Evolutionary conservation across 2,113 vertebrate species (phyloP).

Genomic region (Chamaea fasciata): DNA sequence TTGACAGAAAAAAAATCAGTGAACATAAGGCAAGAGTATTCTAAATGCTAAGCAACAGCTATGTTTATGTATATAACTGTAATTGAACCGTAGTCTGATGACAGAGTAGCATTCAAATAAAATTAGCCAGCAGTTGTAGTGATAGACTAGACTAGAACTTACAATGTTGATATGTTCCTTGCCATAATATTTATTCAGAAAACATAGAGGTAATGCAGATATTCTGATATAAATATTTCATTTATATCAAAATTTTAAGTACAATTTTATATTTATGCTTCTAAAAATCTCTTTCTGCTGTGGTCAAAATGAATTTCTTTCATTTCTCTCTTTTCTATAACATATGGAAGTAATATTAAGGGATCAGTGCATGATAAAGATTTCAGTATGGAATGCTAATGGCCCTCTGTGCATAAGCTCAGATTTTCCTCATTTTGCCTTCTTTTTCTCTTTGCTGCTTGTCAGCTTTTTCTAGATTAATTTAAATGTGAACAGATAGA

Average conservation of each 20-base stretch:
- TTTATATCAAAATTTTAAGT: neutral
- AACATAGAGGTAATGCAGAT: neutral
- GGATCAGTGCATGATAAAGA: neutral
- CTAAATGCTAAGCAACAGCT: conserved; percentile 6
- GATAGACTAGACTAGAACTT: neutral
- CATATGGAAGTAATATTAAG: neutral
- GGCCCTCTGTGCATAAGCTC: neutral
- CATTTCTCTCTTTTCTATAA: neutral
- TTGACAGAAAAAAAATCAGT: neutral
- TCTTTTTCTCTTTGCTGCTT: neutral
- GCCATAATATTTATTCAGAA: conserved; percentile 27
- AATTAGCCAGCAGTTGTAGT: conserved; percentile 30
- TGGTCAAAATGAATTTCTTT: conserved; percentile 12
- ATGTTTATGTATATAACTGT: conserved; percentile 26
- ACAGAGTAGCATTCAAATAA: neutral
- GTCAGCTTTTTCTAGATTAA: neutral
- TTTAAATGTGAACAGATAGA: neutral
- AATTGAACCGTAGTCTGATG: conserved; percentile 27
- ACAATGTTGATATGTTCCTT: neutral
- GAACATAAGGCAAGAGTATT: neutral
- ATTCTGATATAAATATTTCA: neutral
- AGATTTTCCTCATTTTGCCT: neutral
- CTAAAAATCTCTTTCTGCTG: neutral
- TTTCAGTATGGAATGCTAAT: neutral
- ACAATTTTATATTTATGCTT: neutral